Evolutionary conservation across 1,140 invertebrate species (phyloP).

Genomic region (Nasonia giraulti): DNA sequence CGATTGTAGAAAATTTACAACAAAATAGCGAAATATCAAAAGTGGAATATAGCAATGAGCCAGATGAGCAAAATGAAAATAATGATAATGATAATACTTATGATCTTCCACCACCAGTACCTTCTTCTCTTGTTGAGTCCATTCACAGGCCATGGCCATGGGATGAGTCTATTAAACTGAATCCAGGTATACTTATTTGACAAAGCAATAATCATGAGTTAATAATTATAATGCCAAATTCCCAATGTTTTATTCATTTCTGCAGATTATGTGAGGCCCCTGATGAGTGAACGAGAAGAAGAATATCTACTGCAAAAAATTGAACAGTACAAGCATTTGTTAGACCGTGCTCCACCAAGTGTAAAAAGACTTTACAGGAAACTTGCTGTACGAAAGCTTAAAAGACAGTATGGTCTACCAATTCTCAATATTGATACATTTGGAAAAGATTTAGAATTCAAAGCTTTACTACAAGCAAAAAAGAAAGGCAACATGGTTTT

Average conservation of each 20-base stretch:
- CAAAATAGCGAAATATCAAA: background rate
- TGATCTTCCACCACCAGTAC: constrained; percentile 31
- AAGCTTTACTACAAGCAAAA: constrained; percentile 32
- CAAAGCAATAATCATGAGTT: constrained; percentile 50
- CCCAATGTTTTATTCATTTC: background rate
- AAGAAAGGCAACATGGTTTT: constrained; percentile 65
- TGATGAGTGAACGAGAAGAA: constrained; percentile 78
- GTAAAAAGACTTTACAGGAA: constrained; percentile 77
- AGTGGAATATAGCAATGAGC: constrained; percentile 13
- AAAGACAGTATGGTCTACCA: constrained; percentile 76
- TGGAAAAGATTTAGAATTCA: constrained; percentile 55
- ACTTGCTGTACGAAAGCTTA: constrained; percentile 77
- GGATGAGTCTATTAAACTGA: constrained; percentile 49
- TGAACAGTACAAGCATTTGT: constrained; percentile 64
- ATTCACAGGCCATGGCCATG: constrained; percentile 42
- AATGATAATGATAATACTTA: constrained; percentile 27
- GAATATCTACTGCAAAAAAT: constrained; percentile 74
- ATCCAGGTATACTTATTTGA: constrained; percentile 52
- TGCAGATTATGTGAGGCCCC: constrained; percentile 52
- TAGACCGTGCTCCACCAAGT: constrained; percentile 66
- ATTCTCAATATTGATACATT: constrained; percentile 77
- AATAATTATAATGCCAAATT: background rate
- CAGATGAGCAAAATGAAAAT: background rate
- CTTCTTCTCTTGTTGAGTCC: constrained; percentile 33
- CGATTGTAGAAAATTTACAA: background rate